Percentiles rank a stretch among this genome's conserved stretches.
Evolutionary conservation across 2,113 vertebrate genomes (phyloP).

Genomic region (Python bivittatus): DNA sequence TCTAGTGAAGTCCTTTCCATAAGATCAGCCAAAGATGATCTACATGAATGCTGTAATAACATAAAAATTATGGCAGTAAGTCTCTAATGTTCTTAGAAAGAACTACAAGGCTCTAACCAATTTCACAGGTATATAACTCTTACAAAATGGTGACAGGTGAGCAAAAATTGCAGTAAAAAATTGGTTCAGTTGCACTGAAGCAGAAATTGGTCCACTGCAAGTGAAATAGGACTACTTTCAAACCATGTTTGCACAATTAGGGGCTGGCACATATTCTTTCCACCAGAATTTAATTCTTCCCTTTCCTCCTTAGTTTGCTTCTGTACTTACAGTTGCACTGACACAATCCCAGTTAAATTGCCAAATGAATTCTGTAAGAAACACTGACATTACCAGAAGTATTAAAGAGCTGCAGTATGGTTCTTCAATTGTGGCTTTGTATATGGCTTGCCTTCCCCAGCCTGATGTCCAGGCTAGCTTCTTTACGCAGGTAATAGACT

Average conservation of each 20-base stretch:
- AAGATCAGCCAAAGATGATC: conserved; percentile 89
- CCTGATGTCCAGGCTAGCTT: background rate
- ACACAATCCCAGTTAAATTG: background rate
- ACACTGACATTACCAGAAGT: background rate
- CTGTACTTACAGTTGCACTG: background rate
- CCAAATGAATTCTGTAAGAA: background rate
- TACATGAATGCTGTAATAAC: conserved; percentile 82
- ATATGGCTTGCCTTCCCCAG: background rate
- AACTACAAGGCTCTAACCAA: background rate
- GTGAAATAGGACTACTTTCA: background rate
- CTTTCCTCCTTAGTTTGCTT: background rate
- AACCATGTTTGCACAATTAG: background rate
- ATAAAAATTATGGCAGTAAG: conserved; percentile 27
- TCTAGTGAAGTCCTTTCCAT: conserved; percentile 95
- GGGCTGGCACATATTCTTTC: background rate
- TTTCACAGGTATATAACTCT: background rate
- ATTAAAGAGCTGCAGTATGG: background rate
- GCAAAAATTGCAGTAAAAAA: background rate
- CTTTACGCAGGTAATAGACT: background rate
- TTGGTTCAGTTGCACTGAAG: background rate
- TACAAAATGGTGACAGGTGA: background rate
- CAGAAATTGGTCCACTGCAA: background rate
- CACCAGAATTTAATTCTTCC: background rate
- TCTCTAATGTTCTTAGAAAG: background rate
- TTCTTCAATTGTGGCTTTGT: background rate